Evolutionary conservation across 1,140 invertebrate genomes (phyloP).

Genomic region (silkworm (Bombyx mori)): ASM3026992v2 NC_085116.1:11660001-11660500

Average conservation of each 20-base stretch:
- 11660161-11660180: constrained; percentile 63
- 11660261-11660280: too few relatives aligned
- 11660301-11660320: too few relatives aligned
- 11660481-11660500: too few relatives aligned
- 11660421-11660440: too few relatives aligned
- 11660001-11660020: neutral
- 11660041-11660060: constrained; percentile 49
- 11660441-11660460: too few relatives aligned
- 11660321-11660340: too few relatives aligned
- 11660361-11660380: too few relatives aligned
- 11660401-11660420: too few relatives aligned
- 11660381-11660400: too few relatives aligned
- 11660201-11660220: constrained; percentile 6
- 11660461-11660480: too few relatives aligned
- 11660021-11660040: neutral
- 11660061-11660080: constrained; percentile 35
- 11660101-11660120: constrained; percentile 23
- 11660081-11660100: constrained; percentile 48
- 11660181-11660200: constrained; percentile 27
- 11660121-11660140: constrained; percentile 64
- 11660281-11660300: too few relatives aligned
- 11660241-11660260: constrained; percentile 1
- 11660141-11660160: constrained; percentile 58
- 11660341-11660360: too few relatives aligned
- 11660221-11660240: constrained; percentile 8